Percentiles rank a stretch among this genome's conserved stretches.
Conservation (phyloP, 2,888 invertebrate species). For the Cheilosia scutellata region DNA sequence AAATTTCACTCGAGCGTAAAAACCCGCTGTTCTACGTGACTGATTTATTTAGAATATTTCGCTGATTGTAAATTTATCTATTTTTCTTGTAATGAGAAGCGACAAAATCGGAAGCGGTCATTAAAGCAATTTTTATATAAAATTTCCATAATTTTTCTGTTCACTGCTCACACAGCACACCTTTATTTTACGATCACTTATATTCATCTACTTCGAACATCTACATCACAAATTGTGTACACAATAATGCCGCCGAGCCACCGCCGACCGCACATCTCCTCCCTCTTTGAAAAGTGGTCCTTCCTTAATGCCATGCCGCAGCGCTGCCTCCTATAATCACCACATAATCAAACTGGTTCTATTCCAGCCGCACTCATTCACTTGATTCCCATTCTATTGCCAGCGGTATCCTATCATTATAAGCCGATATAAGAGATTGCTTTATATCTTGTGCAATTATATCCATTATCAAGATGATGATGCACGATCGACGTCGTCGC, state of each 20-base stretch:
- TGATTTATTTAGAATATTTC: conserved; percentile 7
- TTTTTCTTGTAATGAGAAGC: not conserved
- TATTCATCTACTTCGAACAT: conserved; percentile 29
- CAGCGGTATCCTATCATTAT: conserved; percentile 11
- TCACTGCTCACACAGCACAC: conserved; percentile 36
- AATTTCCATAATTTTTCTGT: conserved; percentile 38
- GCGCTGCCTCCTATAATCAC: conserved; percentile 20
- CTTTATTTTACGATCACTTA: conserved; percentile 42
- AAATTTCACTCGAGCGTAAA: conserved; percentile 5
- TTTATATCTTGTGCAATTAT: conserved; percentile 46
- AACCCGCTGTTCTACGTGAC: conserved; percentile 18
- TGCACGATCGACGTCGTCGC: conserved; percentile 15
- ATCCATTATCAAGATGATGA: conserved; percentile 37
- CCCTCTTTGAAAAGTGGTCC: conserved; percentile 16
- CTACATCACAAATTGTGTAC: conserved; percentile 37
- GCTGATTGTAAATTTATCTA: conserved; percentile 4
- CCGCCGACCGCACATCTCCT: not conserved
- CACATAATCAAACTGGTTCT: conserved; percentile 53
- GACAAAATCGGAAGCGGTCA: conserved; percentile 14
- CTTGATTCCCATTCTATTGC: conserved; percentile 17
- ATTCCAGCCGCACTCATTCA: not conserved
- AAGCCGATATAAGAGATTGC: conserved; percentile 18
- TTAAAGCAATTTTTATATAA: conserved; percentile 24
- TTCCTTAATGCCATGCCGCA: not conserved
- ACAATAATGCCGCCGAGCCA: not conserved